A percentile compares a stretch with the other conserved stretches of the same genome.
phyloP scores from a whole-genome alignment of 2,888 invertebrate species.

The Hololepta plana region DNA sequence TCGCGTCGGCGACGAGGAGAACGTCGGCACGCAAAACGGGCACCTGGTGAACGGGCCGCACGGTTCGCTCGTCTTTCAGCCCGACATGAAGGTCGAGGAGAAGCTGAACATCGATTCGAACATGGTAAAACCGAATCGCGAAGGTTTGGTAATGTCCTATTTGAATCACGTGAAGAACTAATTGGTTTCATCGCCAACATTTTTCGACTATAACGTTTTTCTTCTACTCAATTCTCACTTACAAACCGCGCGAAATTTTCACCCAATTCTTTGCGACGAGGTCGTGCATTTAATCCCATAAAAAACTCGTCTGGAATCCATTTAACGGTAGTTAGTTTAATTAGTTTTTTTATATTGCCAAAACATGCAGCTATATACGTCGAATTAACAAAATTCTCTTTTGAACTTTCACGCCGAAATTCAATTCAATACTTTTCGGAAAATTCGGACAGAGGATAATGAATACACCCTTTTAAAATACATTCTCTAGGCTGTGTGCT shows the following conservation, averaged over 20 bases:
- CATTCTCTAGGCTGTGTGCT: slow-evolving; percentile 20
- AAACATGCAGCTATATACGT: too few relatives aligned
- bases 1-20: slow-evolving; percentile 25
- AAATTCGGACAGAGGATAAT: too few relatives aligned
- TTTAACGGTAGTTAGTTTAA: too few relatives aligned
- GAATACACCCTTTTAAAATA: too few relatives aligned
- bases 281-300: slow-evolving; percentile 1
- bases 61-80: slow-evolving; percentile 33
- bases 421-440: too few relatives aligned
- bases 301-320: background rate
- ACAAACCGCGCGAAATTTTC: slow-evolving; percentile 4
- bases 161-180: slow-evolving; percentile 15
- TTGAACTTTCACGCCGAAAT: too few relatives aligned
- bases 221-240: background rate
- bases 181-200: slow-evolving; percentile 2
- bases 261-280: background rate
- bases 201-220: slow-evolving; percentile 1
- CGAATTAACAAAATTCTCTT: too few relatives aligned
- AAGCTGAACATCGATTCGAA: slow-evolving; percentile 40
- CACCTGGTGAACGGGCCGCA: slow-evolving; percentile 34
- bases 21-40: slow-evolving; percentile 12
- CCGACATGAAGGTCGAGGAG: slow-evolving; percentile 27
- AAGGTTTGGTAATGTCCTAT: slow-evolving; percentile 39
- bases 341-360: too few relatives aligned
- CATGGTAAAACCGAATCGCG: slow-evolving; percentile 37